These are phyloP conservation scores for Eucera pruinosa DNA, from an alignment of 2,888 invertebrate species.

Conservation along the genomic window DNA sequence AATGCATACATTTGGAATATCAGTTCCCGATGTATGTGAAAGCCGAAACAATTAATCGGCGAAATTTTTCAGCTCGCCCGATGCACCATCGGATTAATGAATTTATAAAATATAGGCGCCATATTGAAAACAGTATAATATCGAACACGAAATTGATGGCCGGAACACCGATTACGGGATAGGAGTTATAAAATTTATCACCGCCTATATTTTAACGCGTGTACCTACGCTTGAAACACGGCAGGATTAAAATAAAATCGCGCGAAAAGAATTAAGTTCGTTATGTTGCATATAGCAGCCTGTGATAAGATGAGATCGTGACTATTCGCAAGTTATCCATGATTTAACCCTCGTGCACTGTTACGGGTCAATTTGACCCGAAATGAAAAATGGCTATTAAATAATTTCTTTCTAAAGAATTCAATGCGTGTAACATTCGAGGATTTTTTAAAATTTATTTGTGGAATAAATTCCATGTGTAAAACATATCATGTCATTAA, in stretches of 20 bases:
- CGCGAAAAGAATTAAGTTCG: no score
- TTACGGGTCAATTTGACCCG: no score
- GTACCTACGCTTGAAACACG: background rate
- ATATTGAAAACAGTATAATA: slow-evolving; percentile 36
- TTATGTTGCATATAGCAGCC: no score
- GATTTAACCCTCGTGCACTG: no score
- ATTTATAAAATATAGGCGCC: slow-evolving; percentile 50
- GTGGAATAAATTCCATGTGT: no score
- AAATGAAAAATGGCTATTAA: no score
- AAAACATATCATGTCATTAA: no score
- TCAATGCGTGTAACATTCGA: no score
- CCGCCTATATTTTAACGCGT: background rate
- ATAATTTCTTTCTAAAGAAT: no score
- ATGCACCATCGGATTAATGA: slow-evolving; percentile 56
- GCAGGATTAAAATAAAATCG: slow-evolving; percentile 3
- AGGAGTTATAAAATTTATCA: slow-evolving; percentile 22
- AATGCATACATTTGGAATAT: slow-evolving; percentile 70
- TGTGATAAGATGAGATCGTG: no score
- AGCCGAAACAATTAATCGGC: slow-evolving; percentile 58
- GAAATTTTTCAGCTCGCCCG: slow-evolving; percentile 48
- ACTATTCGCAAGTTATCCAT: no score
- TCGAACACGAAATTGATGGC: slow-evolving; percentile 21
- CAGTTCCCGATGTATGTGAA: slow-evolving; percentile 36
- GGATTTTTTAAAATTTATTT: no score
- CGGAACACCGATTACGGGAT: slow-evolving; percentile 29